Evolutionary conservation across 2,888 invertebrate species (phyloP).

Genomic region (Corythucha ciliata): DNA sequence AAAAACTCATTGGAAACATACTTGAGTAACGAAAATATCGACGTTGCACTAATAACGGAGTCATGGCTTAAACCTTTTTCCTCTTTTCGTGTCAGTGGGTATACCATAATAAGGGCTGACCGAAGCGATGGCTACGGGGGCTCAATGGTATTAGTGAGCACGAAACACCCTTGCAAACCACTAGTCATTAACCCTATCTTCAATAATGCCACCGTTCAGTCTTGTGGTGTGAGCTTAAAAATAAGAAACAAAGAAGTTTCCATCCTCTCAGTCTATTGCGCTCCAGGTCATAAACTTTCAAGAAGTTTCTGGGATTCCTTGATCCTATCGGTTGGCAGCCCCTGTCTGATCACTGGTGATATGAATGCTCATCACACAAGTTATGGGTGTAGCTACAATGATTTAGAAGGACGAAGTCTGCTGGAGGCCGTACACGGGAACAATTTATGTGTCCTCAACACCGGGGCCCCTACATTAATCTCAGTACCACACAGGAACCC

Average conservation of each 20-base stretch:
- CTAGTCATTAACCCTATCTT: not conserved
- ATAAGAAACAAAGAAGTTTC: too few species aligned
- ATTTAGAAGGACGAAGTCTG: not conserved
- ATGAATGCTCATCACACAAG: not conserved
- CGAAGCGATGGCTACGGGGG: not conserved
- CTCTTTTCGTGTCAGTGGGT: not conserved
- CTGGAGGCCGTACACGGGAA: not conserved
- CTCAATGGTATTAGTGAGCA: not conserved
- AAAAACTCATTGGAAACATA: not conserved
- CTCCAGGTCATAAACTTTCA: too few species aligned
- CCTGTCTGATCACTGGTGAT: not conserved
- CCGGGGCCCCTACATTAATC: not conserved
- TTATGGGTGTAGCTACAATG: not conserved
- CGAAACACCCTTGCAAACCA: not conserved
- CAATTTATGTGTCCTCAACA: not conserved
- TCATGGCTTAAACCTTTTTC: not conserved
- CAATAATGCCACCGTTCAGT: too few species aligned
- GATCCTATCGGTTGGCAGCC: not conserved
- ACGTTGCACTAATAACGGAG: not conserved
- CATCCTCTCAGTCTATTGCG: too few species aligned
- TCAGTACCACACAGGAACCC: not conserved
- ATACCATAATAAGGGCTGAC: not conserved
- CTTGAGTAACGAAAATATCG: not conserved
- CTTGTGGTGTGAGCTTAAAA: too few species aligned
- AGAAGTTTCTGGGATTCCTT: conserved; percentile 2